Evolutionary conservation across 2,113 vertebrate species (phyloP).

Genomic region (Gavialis gangeticus): DNA sequence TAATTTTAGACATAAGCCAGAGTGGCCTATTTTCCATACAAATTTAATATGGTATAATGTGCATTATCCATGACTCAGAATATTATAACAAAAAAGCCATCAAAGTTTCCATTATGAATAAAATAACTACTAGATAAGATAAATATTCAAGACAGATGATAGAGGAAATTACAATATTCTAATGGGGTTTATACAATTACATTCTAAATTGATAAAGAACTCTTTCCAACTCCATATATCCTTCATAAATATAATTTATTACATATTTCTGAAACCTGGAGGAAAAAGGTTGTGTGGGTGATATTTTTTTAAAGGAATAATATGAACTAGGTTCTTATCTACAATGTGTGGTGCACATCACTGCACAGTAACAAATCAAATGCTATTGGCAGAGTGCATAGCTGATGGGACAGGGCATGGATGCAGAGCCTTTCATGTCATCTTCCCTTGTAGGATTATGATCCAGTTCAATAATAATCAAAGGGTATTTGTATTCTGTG

Average conservation of each 20-base stretch:
- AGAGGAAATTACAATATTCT: conserved; percentile 62
- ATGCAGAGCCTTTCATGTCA: not conserved
- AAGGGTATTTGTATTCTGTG: not conserved
- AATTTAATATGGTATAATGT: conserved; percentile 50
- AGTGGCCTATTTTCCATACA: conserved; percentile 63
- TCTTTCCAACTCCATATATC: conserved; percentile 36
- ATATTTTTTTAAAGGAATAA: not conserved
- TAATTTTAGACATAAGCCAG: conserved; percentile 53
- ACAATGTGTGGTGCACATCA: not conserved
- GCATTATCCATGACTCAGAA: conserved; percentile 49
- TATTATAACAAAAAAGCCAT: conserved; percentile 54
- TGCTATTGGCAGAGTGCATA: not conserved
- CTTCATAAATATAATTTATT: conserved; percentile 34
- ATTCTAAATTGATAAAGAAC: conserved; percentile 31
- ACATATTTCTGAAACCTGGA: not conserved
- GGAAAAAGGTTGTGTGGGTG: not conserved
- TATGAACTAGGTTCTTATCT: conserved; percentile 31
- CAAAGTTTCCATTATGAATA: conserved; percentile 61
- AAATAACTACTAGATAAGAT: conserved; percentile 64
- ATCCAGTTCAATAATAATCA: not conserved
- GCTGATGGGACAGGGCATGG: not conserved
- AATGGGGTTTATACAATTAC: conserved; percentile 57
- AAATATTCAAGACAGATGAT: conserved; percentile 57
- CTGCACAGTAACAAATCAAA: not conserved
- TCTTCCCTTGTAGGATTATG: not conserved